Evolutionary conservation across 2,888 invertebrate species (phyloP), one percentile per base, ranked within the genome.

Genomic region (Xestobium rufovillosum): DNA sequence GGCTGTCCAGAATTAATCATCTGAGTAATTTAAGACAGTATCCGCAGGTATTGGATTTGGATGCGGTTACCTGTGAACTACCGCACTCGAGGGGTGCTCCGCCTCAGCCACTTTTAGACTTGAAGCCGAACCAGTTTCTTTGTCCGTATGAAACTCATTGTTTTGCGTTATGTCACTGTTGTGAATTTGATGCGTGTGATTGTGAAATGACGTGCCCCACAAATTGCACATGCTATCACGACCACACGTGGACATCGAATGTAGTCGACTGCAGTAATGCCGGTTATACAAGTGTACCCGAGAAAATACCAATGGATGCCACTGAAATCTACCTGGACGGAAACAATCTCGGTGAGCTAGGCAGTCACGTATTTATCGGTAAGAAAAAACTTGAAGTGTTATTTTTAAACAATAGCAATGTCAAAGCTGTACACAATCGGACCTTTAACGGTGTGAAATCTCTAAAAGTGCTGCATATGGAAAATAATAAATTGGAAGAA

Each of bases 181-280:
- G 89, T 69, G 86, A 87, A 61, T 89, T 83, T 70, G 86, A 86
- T 65, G 85, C 85, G 45, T 90, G 89, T 68, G 89, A 90, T 69
- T 89, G 89, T 67, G 83, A 87, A 72, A 88, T 87, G 83, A 84
- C 83, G 52, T 90, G 89, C 64, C 89, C 89, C 48, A 76, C 78
- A 63, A 82, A 80, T 63, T 90, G 89, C 66, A 79, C 80, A 49
- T 90, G 89, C 63, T 89, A 80, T 72, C 85, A 86, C 69, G 88
- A 89, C 70, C 80, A 83, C 65, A 79, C 81, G 52, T 88, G 87
- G 84, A 76, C 78, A 52, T 80, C 83, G 59, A 87, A 87, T 70
- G 82, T 87, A 38, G 85, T 87, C 48, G 84, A 85, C 69, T 87
- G 87, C 69, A 81, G 82, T 51, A 78, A 74, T 58, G 78, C 79